These are phyloP conservation scores for Enteromius trimaculatus DNA, from an alignment of 2,797 vertebrate species.

Conservation along the genomic window DNA sequence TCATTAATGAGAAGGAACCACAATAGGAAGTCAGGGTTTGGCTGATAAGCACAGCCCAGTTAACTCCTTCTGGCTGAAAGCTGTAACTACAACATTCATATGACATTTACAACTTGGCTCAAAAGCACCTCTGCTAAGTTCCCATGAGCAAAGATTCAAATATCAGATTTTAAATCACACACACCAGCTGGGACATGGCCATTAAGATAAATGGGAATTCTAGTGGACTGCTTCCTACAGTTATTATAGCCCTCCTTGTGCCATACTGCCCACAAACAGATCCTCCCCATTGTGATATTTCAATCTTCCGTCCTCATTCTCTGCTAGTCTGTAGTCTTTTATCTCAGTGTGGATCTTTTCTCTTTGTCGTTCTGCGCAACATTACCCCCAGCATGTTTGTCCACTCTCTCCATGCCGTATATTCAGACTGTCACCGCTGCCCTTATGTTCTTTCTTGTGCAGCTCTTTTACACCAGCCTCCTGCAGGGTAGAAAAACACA, in stretches of 20 bases:
- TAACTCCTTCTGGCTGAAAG: not conserved
- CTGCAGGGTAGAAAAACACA: not conserved
- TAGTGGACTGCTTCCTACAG: not conserved
- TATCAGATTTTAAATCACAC: not conserved
- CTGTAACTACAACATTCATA: not conserved
- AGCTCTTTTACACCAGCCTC: not conserved
- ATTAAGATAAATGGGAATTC: conserved; percentile 1
- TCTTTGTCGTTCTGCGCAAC: conserved; percentile 31
- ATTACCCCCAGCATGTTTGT: conserved; percentile 39
- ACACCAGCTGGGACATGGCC: not conserved
- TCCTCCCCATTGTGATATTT: conserved; percentile 12
- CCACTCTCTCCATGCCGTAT: conserved; percentile 10
- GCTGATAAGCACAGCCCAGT: not conserved
- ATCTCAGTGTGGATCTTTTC: conserved; percentile 12
- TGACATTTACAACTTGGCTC: not conserved
- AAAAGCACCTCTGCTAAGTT: not conserved
- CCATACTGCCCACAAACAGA: not conserved
- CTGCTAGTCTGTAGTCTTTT: conserved; percentile 19
- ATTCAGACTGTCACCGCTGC: conserved; percentile 23
- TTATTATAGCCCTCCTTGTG: not conserved
- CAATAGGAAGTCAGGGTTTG: not conserved
- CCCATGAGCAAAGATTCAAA: not conserved
- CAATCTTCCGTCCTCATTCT: not conserved
- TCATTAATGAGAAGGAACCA: not conserved
- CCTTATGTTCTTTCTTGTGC: not conserved